phyloP scores from a whole-genome alignment of 2,888 invertebrate species.

The Dolichomitus sp. region DNA sequence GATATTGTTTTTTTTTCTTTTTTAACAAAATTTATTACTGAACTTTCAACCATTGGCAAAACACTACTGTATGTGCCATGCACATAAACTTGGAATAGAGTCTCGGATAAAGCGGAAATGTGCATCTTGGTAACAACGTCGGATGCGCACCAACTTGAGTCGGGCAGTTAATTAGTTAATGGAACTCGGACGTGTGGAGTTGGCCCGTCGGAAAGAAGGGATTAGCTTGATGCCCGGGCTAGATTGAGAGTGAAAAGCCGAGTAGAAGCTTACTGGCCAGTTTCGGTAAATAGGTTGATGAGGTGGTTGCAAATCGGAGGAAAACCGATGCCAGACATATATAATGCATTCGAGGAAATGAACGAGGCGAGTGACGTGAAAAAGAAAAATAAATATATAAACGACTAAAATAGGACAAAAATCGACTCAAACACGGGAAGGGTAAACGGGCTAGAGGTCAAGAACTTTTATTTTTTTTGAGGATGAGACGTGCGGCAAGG shows the following conservation, averaged over 20 bases:
- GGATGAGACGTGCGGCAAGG: slow-evolving; percentile 72
- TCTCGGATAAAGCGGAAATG: slow-evolving; percentile 22
- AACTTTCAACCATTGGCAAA: too few relatives aligned
- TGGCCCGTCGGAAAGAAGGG: slow-evolving; percentile 25
- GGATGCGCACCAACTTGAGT: slow-evolving; percentile 29
- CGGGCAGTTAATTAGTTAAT: slow-evolving; percentile 60
- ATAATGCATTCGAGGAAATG: slow-evolving; percentile 12
- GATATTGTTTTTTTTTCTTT: neutral
- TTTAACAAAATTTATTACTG: too few relatives aligned
- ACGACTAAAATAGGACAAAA: neutral
- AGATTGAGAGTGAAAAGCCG: slow-evolving; percentile 43
- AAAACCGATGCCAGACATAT: slow-evolving; percentile 5
- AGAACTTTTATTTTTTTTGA: slow-evolving; percentile 47
- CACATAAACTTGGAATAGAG: slow-evolving; percentile 15
- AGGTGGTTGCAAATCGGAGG: slow-evolving; percentile 8
- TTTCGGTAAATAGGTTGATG: slow-evolving; percentile 30
- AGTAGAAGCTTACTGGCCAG: neutral
- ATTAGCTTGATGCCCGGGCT: slow-evolving; percentile 41
- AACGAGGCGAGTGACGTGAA: slow-evolving; percentile 56
- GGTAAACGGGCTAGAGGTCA: slow-evolving; percentile 59
- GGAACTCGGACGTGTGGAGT: slow-evolving; percentile 51
- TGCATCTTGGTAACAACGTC: slow-evolving; percentile 50
- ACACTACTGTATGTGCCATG: neutral
- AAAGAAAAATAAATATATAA: neutral
- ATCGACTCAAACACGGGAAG: neutral